Evolutionary conservation across 2,888 invertebrate species (phyloP), one percentile per base, ranked within the genome.

Genomic region (Scaeva pyrastri): DNA sequence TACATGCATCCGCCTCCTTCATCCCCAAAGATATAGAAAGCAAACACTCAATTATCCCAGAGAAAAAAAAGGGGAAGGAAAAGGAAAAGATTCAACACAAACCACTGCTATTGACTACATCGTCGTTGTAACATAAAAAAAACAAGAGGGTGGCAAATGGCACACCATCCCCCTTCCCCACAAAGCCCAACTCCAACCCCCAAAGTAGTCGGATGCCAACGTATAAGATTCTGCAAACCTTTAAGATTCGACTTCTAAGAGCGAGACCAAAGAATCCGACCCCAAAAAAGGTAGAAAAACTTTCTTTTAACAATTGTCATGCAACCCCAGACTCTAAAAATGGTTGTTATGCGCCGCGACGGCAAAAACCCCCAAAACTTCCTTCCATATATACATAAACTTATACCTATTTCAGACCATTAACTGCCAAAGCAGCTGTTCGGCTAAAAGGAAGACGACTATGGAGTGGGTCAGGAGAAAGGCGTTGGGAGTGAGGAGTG

Each of bases 21-120:
- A 31, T 19, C 31, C 62, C 21, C 21, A 31, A 5, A 5, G 0
- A 31, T n/a, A n/a, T 16, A 50, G 43, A n/a, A 55, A 43, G 62
- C 81, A 85, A 75, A 85, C 84, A 85, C 85, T 85, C 85, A 85
- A 85, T 85, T 85, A 85, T 81, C 80, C 11, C n/a, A n/a, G n/a
- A n/a, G n/a, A 21, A 26, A 68, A 48, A 21, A 31, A 39, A 48
- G 5, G 16, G 16, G n/a, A 7, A 48, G 6, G 16, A 48, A 48
- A 43, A 56, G 31, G 16, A 36, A 66, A 48, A 66, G 66, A 66
- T 66, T 48, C 66, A 48, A 48, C 66, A 48, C 45, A 68, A 68
- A 68, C 68, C 52, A 48, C 68, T 12, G 36, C 19, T 50, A 31
- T 2, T 16, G 12, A 11, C 58, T 14, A n/a, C n/a, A n/a, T n/a